Conservation (phyloP, 2,113 vertebrate genomes). For the Piaya cayana region DNA sequence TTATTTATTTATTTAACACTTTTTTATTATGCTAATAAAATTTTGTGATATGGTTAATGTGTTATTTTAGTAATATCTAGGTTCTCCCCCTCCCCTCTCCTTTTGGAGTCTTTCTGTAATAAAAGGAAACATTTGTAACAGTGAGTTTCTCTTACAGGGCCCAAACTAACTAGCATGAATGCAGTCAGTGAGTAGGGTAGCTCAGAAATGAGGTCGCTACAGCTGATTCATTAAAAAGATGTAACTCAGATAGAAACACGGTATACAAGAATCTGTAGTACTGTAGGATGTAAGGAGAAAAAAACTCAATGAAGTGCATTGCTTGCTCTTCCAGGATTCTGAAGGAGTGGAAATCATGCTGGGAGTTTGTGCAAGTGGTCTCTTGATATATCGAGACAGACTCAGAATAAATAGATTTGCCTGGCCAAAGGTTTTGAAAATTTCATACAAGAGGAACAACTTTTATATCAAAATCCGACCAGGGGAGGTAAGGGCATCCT, state of each 20-base stretch:
- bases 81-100: background rate
- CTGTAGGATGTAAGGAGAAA: background rate
- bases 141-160: background rate
- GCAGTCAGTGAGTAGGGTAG: background rate
- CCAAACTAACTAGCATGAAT: conserved; percentile 21
- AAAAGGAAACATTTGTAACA: background rate
- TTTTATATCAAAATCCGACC: conserved; percentile 99
- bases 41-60: background rate
- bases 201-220: conserved; percentile 21
- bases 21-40: background rate
- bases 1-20: background rate
- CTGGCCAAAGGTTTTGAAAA: conserved; percentile 98
- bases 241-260: background rate
- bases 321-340: conserved; percentile 84
- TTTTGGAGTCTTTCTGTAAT: background rate
- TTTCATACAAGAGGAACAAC: conserved; percentile 98
- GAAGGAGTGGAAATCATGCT: conserved; percentile 98
- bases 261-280: background rate
- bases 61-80: background rate
- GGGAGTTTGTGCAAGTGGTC: conserved; percentile 93
- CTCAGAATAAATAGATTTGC: conserved; percentile 96
- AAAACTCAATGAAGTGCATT: background rate
- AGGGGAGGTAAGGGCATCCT: conserved; percentile 84
- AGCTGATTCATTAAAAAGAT: conserved; percentile 28
- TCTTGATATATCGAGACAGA: conserved; percentile 94